Evolutionary conservation across 2,797 vertebrate species (phyloP).

Genomic region (Austrolebias charrua): DNA sequence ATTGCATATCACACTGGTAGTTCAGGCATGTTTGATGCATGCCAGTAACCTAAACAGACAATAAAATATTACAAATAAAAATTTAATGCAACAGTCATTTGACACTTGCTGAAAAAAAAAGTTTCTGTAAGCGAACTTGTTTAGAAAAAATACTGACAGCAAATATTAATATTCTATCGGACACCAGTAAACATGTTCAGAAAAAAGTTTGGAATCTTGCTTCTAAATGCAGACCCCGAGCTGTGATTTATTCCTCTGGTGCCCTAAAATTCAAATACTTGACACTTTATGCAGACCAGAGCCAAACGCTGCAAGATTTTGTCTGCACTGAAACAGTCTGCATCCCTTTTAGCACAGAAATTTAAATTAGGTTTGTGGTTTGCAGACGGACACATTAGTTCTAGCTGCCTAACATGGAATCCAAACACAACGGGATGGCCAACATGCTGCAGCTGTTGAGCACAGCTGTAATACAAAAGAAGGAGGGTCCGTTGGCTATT

Average conservation of each 20-base stretch:
- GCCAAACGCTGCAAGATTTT: slow-evolving; percentile 17
- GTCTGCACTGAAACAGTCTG: neutral
- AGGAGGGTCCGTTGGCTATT: slow-evolving; percentile 27
- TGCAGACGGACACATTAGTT: slow-evolving; percentile 38
- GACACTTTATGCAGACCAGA: neutral
- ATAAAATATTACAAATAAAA: slow-evolving; percentile 11
- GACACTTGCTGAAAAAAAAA: slow-evolving; percentile 32
- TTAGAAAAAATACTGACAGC: slow-evolving; percentile 34
- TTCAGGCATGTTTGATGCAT: slow-evolving; percentile 15
- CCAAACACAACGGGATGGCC: slow-evolving; percentile 27
- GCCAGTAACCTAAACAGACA: neutral
- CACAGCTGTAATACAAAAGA: slow-evolving; percentile 45
- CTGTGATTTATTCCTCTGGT: slow-evolving; percentile 1
- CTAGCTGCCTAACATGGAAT: slow-evolving; percentile 56
- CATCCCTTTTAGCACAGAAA: slow-evolving; percentile 42
- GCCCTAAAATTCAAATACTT: slow-evolving; percentile 12
- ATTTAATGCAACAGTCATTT: slow-evolving; percentile 22
- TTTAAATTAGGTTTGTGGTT: slow-evolving; percentile 22
- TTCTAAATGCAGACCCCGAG: slow-evolving; percentile 1
- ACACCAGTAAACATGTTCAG: slow-evolving; percentile 9
- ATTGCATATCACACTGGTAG: slow-evolving; percentile 23
- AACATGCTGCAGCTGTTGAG: slow-evolving; percentile 22
- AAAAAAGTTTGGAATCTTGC: slow-evolving; percentile 19
- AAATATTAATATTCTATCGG: slow-evolving; percentile 12
- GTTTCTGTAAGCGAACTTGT: slow-evolving; percentile 12